These are phyloP conservation scores for Bambusicola thoracicus DNA, from an alignment of 2,113 vertebrate genomes.

Conservation along the genomic window DNA sequence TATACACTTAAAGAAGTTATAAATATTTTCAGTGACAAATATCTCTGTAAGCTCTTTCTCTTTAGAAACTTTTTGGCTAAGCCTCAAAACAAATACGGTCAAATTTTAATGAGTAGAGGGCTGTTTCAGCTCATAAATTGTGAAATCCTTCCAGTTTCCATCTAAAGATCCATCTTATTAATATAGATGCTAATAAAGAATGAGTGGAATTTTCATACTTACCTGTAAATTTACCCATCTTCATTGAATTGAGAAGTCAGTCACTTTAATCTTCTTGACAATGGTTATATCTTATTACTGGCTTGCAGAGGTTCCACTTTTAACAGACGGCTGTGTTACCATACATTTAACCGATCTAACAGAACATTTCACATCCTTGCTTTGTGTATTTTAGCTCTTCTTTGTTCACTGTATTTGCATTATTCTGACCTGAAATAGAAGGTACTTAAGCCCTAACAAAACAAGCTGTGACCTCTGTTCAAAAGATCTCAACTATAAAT, in stretches of 20 bases:
- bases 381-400: neutral
- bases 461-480: neutral
- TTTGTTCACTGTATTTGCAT: neutral
- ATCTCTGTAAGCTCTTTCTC: neutral
- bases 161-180: neutral
- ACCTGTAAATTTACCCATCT: neutral
- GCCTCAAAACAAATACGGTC: neutral
- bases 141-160: neutral
- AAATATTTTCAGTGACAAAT: constrained; percentile 27
- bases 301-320: constrained; percentile 31
- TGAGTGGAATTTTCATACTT: neutral
- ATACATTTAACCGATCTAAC: neutral
- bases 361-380: neutral
- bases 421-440: neutral
- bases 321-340: neutral
- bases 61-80: neutral
- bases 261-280: neutral
- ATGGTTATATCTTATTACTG: neutral
- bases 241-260: neutral
- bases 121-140: neutral
- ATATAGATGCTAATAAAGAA: neutral
- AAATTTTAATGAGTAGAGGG: neutral
- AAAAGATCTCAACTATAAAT: constrained; percentile 32
- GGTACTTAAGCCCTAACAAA: neutral
- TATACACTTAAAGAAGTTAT: neutral